Conservation (phyloP, 2,113 vertebrate genomes). For the Chaenocephalus aceratus region DNA sequence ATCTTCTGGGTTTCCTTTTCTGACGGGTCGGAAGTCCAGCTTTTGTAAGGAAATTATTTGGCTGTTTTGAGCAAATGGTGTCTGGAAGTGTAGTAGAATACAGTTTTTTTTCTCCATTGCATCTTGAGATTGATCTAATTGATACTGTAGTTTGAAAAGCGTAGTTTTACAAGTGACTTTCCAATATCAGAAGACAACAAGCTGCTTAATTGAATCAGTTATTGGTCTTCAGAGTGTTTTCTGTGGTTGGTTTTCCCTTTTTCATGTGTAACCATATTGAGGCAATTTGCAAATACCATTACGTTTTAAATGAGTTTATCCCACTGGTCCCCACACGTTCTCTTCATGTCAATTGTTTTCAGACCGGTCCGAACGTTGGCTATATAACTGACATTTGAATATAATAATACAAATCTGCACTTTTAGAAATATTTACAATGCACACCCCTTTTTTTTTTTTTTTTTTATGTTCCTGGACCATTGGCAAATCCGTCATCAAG, state of each 20-base stretch:
- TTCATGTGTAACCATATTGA: neutral
- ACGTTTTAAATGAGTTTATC: neutral
- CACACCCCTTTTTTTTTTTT: too few relatives aligned
- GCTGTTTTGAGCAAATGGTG: neutral
- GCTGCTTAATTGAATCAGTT: neutral
- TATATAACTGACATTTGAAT: neutral
- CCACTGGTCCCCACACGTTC: neutral
- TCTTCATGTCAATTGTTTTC: constrained; percentile 11
- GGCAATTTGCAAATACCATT: constrained; percentile 11
- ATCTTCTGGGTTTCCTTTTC: constrained; percentile 1
- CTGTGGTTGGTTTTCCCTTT: neutral
- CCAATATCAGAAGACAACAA: neutral
- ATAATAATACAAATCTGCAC: too few relatives aligned
- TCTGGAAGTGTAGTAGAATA: neutral
- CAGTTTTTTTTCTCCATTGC: neutral
- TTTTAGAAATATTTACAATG: neutral
- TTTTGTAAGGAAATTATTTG: too few relatives aligned
- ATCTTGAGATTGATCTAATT: neutral
- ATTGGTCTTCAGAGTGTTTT: neutral
- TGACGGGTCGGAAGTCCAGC: neutral
- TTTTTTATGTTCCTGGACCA: neutral
- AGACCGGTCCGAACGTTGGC: neutral
- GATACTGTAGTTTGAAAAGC: neutral
- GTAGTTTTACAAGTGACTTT: neutral
- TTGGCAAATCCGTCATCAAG: neutral